A percentile compares a stretch with the other conserved stretches of the same genome.
Conservation (phyloP, 2,113 vertebrate species). For the Xerus inauris region DNA sequence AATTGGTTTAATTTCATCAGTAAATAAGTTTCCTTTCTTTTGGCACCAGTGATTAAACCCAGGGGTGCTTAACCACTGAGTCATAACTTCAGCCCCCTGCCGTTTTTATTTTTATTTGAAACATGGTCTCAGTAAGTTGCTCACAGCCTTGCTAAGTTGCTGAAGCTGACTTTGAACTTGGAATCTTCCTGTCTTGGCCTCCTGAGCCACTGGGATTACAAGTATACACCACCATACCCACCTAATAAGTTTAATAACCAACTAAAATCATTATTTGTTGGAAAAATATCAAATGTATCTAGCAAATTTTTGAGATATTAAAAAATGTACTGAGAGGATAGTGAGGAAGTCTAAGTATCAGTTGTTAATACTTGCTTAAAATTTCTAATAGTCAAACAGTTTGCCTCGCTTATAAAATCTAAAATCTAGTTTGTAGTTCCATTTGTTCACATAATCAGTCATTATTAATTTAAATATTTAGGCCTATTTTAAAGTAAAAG, state of each 20-base stretch:
- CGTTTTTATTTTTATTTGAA: no score
- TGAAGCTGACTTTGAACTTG: no score
- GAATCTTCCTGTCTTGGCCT: no score
- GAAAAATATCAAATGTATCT: neutral
- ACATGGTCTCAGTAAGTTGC: no score
- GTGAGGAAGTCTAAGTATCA: conserved; percentile 14
- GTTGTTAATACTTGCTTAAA: neutral
- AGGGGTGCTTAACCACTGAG: no score
- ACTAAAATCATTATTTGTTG: conserved; percentile 3
- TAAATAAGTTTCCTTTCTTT: neutral
- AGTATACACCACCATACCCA: no score
- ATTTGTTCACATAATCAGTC: neutral
- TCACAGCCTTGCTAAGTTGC: no score
- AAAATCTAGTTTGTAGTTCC: neutral
- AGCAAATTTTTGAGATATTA: neutral
- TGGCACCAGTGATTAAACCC: no score
- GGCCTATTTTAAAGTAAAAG: neutral
- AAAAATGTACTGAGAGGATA: neutral
- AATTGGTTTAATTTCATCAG: neutral
- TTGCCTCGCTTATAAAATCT: conserved; percentile 16
- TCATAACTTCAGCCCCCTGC: no score
- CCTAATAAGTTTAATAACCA: neutral
- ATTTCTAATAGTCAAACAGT: neutral
- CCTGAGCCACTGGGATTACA: no score
- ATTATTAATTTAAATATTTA: conserved; percentile 48